These are phyloP conservation scores for Petromus typicus DNA, from an alignment of 2,113 vertebrate species.

Conservation along the genomic window DNA sequence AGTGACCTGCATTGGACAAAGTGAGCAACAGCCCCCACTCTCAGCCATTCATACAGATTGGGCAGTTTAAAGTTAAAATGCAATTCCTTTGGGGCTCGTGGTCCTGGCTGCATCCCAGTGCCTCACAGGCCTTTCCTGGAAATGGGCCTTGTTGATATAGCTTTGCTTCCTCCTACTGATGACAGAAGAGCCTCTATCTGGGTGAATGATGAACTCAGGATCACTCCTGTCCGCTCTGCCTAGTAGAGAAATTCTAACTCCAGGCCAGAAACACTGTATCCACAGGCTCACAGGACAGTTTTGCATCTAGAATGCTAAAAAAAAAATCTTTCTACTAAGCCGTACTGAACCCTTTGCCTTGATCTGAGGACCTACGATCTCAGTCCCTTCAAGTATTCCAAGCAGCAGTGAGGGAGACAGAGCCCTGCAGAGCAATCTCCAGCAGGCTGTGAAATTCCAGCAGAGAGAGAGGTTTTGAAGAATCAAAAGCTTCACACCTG, in stretches of 20 bases:
- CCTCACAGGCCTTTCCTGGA: not conserved
- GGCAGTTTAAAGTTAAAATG: not conserved
- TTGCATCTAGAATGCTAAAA: not conserved
- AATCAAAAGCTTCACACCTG: conserved; percentile 68
- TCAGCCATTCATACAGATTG: conserved; percentile 26
- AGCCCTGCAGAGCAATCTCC: conserved; percentile 32
- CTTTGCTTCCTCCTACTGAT: not conserved
- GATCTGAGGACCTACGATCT: conserved; percentile 65
- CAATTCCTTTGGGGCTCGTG: not conserved
- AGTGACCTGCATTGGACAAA: not conserved
- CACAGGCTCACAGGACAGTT: not conserved
- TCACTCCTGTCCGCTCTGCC: not conserved
- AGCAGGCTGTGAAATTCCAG: conserved; percentile 56
- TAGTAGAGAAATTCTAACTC: not conserved
- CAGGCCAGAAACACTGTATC: not conserved
- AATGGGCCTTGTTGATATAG: not conserved
- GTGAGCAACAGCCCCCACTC: not conserved
- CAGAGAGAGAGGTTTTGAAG: conserved; percentile 75
- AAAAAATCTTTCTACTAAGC: conserved; percentile 13
- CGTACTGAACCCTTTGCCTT: conserved; percentile 62
- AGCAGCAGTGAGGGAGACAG: conserved; percentile 24
- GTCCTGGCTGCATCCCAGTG: not conserved
- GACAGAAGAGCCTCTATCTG: not conserved
- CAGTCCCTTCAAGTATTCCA: conserved; percentile 61
- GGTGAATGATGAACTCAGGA: not conserved